Evolutionary conservation across 2,797 vertebrate genomes (phyloP).

Genomic region (Melanotaenia trifasciata): DNA sequence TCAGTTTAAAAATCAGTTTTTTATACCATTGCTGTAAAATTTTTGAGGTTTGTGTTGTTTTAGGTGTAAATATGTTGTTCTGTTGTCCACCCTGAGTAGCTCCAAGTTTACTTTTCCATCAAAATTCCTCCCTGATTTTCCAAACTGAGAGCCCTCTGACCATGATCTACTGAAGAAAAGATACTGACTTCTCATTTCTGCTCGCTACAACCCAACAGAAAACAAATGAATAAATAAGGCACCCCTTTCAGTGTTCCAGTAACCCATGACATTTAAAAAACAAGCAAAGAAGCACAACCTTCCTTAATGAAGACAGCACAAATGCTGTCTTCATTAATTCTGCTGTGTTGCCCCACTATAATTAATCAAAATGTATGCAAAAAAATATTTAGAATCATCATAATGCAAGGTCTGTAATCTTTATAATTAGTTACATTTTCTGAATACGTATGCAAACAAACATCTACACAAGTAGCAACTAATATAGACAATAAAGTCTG

Average conservation of each 20-base stretch:
- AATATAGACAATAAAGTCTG: background rate
- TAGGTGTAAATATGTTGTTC: no score
- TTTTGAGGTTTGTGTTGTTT: no score
- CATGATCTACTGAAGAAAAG: background rate
- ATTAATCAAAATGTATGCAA: background rate
- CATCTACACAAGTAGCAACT: background rate
- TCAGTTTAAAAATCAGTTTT: no score
- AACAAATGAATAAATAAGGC: background rate
- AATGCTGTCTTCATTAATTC: background rate
- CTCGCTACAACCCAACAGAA: background rate
- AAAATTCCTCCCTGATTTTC: background rate
- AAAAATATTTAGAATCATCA: background rate
- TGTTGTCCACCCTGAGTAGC: background rate
- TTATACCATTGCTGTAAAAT: no score
- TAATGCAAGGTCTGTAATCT: background rate
- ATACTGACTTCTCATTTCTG: background rate
- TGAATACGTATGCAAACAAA: background rate
- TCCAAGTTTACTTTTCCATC: background rate
- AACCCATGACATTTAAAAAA: background rate
- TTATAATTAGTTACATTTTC: background rate
- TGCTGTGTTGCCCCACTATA: background rate
- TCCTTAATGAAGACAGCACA: background rate
- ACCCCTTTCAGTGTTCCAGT: background rate
- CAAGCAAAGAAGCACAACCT: background rate
- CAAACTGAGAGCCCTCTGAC: background rate